A percentile compares a stretch with the other conserved stretches of the same genome.
phyloP scores from a whole-genome alignment of 2,888 invertebrate genomes.

The Phalangium opilio region DNA sequence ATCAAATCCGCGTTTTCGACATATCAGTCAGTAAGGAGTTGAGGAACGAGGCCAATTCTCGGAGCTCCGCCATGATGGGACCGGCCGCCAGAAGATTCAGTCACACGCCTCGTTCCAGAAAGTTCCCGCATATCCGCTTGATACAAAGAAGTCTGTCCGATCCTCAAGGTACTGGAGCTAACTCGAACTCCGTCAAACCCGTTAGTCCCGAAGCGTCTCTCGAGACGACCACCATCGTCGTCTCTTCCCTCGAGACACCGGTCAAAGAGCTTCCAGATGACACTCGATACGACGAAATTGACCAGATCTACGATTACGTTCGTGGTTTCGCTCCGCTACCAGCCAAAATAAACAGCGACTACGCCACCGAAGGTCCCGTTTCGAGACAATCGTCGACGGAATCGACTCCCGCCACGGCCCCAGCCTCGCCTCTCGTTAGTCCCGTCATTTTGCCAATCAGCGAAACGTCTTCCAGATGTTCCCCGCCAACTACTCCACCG shows the following conservation, averaged over 20 bases:
- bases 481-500: background rate
- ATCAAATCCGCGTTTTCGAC: conserved; percentile 21
- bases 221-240: conserved; percentile 6
- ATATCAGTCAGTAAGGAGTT: conserved; percentile 15
- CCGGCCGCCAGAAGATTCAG: background rate
- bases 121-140: conserved; percentile 4
- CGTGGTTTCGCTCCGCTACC: conserved; percentile 81
- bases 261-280: conserved; percentile 10
- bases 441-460: background rate
- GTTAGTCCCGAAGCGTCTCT: no score
- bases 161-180: conserved; percentile 8
- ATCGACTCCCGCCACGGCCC: background rate
- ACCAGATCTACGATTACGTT: conserved; percentile 91
- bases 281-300: conserved; percentile 66
- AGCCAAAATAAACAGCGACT: conserved; percentile 35
- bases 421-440: background rate
- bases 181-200: background rate
- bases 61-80: no score
- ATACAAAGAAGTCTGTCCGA: conserved; percentile 13
- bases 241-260: background rate
- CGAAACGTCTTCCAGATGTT: background rate
- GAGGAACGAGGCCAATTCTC: background rate
- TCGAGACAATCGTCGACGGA: background rate
- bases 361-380: conserved; percentile 3
- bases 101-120: background rate